Base-by-base conservation (phyloP, 2,797 vertebrate genomes). In the Acanthornis magna region DNA sequence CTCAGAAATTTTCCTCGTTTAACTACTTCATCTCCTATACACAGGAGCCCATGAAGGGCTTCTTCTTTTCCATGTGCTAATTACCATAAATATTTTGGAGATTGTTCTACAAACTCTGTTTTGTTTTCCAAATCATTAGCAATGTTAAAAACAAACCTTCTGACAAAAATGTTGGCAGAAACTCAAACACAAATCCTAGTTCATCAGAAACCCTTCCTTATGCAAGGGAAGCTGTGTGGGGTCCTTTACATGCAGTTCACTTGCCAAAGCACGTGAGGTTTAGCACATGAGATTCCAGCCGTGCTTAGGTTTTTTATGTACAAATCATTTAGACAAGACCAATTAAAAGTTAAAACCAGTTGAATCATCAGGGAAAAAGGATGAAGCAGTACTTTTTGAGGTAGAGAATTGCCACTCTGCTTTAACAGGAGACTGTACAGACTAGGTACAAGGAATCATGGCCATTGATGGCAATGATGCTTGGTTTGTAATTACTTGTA, bases 91-190 rank as follows among this genome's bases (percentile, higher is more conserved):
- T 80, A 80, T 88, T 96, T 92, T 92, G 27, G 58, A 93, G 62
- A 66, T 50, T 63, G 36, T 76, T 65, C 85, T 81, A 87, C 61
- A 80, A 67, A 54, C 34, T 89, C 77, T 22, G 13, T 68, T 91
- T 90, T 94, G 89, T 92, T 85, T 95, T 72, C 81, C 47, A 63
- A 93, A 87, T 89, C 84, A 89, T 95, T 94, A 94, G 65, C 88
- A 73, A 85, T 32, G 76, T 83, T 85, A 65, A 88, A 93, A 96
- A 66, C 85, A 95, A 95, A 87, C 57, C 43, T 88, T 67, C 63
- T 75, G 68, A 89, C 72, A 58, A 68, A 89, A 83, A 62, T 18
- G 50, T 89, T 96, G 95, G 95, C 95, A 91, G 83, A 84, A 72
- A 74, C 55, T 96, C 89, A 90, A 88, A n/a, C 54, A 26, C 27